Evolutionary conservation across 2,797 vertebrate species (phyloP).

Genomic region (Anguilla pacifica): DNA sequence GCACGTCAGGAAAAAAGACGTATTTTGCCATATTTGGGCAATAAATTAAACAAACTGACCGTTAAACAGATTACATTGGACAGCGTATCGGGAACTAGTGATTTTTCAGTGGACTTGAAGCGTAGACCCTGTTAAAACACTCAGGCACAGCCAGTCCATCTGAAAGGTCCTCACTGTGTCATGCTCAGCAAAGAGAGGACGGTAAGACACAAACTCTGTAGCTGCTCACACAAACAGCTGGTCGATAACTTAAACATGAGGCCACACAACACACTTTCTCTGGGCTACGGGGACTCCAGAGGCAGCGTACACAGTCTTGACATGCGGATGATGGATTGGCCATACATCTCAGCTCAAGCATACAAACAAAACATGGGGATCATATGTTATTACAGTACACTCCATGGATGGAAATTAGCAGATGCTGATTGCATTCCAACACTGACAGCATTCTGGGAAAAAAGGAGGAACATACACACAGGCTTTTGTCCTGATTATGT

Average conservation of each 20-base stretch:
- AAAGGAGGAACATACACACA: slow-evolving; percentile 34
- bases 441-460: slow-evolving; percentile 40
- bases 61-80: neutral
- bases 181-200: slow-evolving; percentile 47
- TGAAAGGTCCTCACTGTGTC: slow-evolving; percentile 44
- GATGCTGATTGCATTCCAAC: slow-evolving; percentile 60
- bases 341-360: slow-evolving; percentile 65
- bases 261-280: slow-evolving; percentile 57
- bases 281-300: slow-evolving; percentile 57
- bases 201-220: slow-evolving; percentile 53
- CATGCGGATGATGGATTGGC: slow-evolving; percentile 64
- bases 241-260: slow-evolving; percentile 62
- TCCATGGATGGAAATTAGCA: slow-evolving; percentile 59
- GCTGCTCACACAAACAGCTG: slow-evolving; percentile 66
- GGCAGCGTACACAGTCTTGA: slow-evolving; percentile 62
- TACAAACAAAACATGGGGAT: slow-evolving; percentile 64
- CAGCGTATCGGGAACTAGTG: neutral
- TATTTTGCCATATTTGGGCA: neutral
- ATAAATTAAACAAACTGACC: neutral
- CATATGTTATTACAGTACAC: slow-evolving; percentile 58
- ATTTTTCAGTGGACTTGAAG: neutral
- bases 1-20: neutral
- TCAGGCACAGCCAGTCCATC: slow-evolving; percentile 49
- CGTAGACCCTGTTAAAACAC: slow-evolving; percentile 56
- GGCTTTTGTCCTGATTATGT: neutral